These are phyloP conservation scores for Paratrypauchen microcephalus DNA, from an alignment of 2,797 vertebrate species.

Conservation along the genomic window DNA sequence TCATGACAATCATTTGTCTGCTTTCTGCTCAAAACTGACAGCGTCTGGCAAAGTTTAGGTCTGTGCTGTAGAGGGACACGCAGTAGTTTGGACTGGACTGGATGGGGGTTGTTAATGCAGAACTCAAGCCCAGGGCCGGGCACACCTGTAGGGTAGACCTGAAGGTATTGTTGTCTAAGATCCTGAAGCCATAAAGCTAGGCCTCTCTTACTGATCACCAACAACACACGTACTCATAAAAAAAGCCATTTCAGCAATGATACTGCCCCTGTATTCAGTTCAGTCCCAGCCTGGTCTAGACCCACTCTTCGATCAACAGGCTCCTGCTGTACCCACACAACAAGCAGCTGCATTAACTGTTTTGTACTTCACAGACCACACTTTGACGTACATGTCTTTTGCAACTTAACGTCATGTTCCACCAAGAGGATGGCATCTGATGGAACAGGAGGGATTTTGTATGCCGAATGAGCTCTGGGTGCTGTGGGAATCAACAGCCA, in stretches of 20 bases:
- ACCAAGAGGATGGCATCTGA: constrained; percentile 13
- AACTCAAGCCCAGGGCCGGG: neutral
- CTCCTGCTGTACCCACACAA: neutral
- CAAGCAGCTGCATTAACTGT: constrained; percentile 11
- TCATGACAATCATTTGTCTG: constrained; percentile 31
- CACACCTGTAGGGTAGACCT: neutral
- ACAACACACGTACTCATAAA: neutral
- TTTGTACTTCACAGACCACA: constrained; percentile 16
- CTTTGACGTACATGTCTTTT: constrained; percentile 9
- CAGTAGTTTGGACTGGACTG: neutral
- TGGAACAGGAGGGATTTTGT: constrained; percentile 11
- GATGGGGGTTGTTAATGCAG: neutral
- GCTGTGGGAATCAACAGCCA: constrained; percentile 14
- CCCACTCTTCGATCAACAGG: neutral
- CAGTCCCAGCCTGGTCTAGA: neutral
- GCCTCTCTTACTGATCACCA: neutral
- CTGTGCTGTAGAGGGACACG: neutral
- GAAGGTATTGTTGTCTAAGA: neutral
- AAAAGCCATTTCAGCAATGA: constrained; percentile 1
- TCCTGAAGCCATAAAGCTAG: constrained; percentile 5
- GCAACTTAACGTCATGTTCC: constrained; percentile 4
- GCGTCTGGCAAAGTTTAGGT: neutral
- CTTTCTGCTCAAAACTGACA: constrained; percentile 13
- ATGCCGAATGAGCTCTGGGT: constrained; percentile 14
- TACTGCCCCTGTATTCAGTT: neutral